Evolutionary conservation across 2,888 invertebrate species (phyloP).

Genomic region (Harpagoxenus sublaevis): DNA sequence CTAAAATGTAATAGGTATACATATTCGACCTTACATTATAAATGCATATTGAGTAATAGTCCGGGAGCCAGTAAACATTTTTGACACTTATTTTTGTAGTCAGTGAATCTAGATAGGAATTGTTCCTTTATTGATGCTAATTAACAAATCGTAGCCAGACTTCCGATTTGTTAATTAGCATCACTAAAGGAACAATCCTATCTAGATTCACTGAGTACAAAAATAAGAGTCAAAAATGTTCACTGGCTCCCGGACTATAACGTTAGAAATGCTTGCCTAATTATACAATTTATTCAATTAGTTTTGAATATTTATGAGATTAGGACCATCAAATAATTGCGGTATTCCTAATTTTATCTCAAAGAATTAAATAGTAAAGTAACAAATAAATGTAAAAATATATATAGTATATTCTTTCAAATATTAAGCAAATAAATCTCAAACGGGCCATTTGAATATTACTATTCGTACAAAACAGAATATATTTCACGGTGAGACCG

Average conservation of each 20-base stretch:
- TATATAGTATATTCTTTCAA: background rate
- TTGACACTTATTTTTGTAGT: no score
- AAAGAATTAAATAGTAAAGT: background rate
- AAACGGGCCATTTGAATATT: background rate
- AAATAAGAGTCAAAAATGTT: no score
- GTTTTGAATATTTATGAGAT: background rate
- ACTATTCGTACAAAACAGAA: slow-evolving; percentile 3
- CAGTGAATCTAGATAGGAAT: no score
- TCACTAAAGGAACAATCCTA: no score
- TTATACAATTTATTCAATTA: background rate
- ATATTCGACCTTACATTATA: background rate
- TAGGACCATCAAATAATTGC: background rate
- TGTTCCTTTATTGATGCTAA: no score
- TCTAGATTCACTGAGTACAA: no score
- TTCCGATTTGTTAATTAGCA: no score
- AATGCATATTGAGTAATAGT: background rate
- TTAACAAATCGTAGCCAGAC: no score
- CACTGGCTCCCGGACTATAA: no score
- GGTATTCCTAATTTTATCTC: background rate
- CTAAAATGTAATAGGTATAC: background rate
- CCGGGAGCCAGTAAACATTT: no score
- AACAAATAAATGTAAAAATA: background rate
- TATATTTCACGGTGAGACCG: background rate
- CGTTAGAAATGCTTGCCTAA: background rate
- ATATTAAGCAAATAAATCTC: background rate